Evolutionary conservation across 2,888 invertebrate genomes (phyloP), one percentile per base, ranked within the genome.

Genomic region (Zaprionus bogoriensis): DNA sequence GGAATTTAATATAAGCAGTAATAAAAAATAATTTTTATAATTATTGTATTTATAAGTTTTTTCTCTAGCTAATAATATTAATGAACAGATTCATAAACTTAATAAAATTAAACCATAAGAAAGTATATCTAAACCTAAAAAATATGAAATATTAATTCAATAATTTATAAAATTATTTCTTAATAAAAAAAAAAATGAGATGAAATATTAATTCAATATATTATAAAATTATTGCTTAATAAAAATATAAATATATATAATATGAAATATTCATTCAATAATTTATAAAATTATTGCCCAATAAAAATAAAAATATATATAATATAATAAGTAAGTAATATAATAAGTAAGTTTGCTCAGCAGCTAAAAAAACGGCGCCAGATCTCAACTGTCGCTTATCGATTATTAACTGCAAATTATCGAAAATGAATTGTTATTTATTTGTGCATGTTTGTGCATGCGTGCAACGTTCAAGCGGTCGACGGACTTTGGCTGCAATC

Each of bases 11-110:
- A n/a, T n/a, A n/a, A n/a, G n/a, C n/a, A n/a, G n/a, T 91, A 76
- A 93, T 89, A 82, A 92, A 87, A 92, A 93, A 93, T 91, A 92
- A 92, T 89, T 89, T 52, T 73, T 10, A 92, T 69, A 77, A 91
- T 89, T 84, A 91, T 89, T 92, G 42, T 47, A 70, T 7, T 62
- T 61, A 65, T 67, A 45, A 57, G 65, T 38, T 17, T 55, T 71
- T 51, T 86, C 91, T 80, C 93, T 94, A 25, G 93, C 91, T 80
- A 93, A 91, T 89, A 93, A 85, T 90, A 93, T 94, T 90, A 94
- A 92, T 68, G 88, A 67, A 90, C 92, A 91, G 93, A 94, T 92
- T 91, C 93, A 94, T 90, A 93, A 90, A 74, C 92, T 93, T 84
- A 93, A 91, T 88, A 93, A 88, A 92, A 93, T 91, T 88, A 92